Base-by-base conservation (phyloP, 2,797 vertebrate species). In the Chaunax sp. region DNA sequence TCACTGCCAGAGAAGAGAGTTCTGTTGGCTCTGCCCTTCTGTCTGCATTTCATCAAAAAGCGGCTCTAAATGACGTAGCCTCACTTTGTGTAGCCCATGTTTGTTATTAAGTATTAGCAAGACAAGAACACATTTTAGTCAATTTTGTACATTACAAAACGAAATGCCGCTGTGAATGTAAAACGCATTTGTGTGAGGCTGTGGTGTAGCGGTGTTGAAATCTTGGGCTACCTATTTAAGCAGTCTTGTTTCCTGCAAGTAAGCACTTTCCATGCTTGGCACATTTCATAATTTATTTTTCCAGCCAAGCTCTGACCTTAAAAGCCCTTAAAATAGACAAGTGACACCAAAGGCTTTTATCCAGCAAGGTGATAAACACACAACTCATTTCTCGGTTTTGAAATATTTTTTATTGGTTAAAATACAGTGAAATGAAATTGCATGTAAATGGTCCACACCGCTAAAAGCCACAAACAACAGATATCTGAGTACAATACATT, bases 181-280 rank as follows among this genome's bases (percentile, higher is more conserved):
- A 7, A 14, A 46, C 6, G 47, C 19, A 33, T 35, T 35, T 11
- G 33, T 37, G 57, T 5, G 1, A 15, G n/a, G n/a, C n/a, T n/a
- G n/a, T 16, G 53, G 22, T 75, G 46, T 35, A 49, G 18, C 25
- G 4, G 12, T 54, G 11, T 28, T 50, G 44, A 64, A 64, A 43
- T 40, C 19, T 61, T 25, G 0, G 1, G 28, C 59, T 25, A 51
- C 37, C 43, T 28, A 16, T 44, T 60, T 53, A 52, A 77, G 55
- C 56, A 47, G 18, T 68, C 41, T 52, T 14, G 9, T 53, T 58
- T 69, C 60, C 46, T 75, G 23, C 53, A 74, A 59, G 58, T 28
- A 65, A 78, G 22, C 45, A 64, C 53, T 79, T 83, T 72, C 25
- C 71, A 70, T 77, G 72, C 64, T 73, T 85, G 69, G 64, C 52